Evolutionary conservation across 2,797 vertebrate species (phyloP).

Genomic region (Dicrostonyx torquatus): DNA sequence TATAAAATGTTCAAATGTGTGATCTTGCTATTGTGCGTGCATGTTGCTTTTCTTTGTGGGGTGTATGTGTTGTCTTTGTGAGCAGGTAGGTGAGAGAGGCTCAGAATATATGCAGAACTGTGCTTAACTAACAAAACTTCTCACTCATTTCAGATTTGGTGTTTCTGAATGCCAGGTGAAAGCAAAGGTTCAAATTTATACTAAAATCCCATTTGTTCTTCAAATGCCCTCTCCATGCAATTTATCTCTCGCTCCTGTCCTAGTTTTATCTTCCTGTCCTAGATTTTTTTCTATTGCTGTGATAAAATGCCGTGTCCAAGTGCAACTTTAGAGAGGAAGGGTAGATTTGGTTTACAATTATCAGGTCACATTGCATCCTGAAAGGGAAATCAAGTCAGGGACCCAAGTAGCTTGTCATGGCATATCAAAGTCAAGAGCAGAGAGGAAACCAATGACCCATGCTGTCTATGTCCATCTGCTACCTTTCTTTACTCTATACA

Average conservation of each 20-base stretch:
- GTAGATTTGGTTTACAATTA: not conserved
- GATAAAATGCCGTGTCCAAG: no score
- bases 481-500: not conserved
- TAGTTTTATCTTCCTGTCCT: not conserved
- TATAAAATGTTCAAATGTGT: not conserved
- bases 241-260: not conserved
- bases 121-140: not conserved
- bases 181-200: slow-evolving; percentile 28
- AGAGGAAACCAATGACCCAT: not conserved
- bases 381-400: not conserved
- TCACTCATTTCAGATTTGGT: not conserved
- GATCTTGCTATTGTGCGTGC: not conserved
- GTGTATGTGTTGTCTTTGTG: not conserved
- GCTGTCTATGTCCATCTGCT: not conserved
- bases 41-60: not conserved
- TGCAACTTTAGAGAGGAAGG: not conserved
- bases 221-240: not conserved
- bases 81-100: no score
- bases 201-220: slow-evolving; percentile 12
- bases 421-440: not conserved
- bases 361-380: not conserved
- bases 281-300: not conserved
- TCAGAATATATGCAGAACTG: not conserved
- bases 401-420: no score
- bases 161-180: slow-evolving; percentile 16